Conservation (phyloP, 1,140 invertebrate species). For the Sipha flava region DNA sequence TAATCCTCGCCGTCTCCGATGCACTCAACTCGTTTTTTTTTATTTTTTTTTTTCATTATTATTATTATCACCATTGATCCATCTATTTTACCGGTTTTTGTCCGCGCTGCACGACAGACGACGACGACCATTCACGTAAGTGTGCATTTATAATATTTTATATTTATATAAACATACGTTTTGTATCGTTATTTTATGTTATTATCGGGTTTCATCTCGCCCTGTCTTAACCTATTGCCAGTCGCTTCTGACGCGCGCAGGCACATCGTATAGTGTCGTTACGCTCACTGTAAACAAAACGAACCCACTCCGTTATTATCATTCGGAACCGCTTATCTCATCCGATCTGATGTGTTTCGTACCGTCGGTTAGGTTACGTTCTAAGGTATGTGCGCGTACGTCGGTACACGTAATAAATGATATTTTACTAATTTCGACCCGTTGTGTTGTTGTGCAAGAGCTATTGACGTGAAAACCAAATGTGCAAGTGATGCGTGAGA, state of each 20-base stretch:
- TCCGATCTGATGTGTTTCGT: background rate
- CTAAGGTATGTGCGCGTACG: too few species aligned
- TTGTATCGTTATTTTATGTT: background rate
- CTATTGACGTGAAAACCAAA: too few species aligned
- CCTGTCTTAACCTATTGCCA: background rate
- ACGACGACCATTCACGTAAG: background rate
- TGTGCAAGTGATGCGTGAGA: too few species aligned
- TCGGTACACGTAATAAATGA: too few species aligned
- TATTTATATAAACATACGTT: background rate
- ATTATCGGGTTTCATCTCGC: background rate
- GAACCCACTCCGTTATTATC: background rate
- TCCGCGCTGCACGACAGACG: background rate
- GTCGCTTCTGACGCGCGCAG: background rate
- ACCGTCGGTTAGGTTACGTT: too few species aligned
- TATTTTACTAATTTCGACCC: too few species aligned
- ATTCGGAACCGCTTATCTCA: background rate
- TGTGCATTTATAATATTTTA: too few species aligned
- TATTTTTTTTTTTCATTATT: background rate
- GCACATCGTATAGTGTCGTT: too few species aligned
- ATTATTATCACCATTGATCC: slow-evolving; percentile 5
- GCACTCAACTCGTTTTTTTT: background rate
- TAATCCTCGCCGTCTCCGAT: background rate
- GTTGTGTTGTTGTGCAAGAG: too few species aligned
- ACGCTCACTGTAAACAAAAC: slow-evolving; percentile 2
- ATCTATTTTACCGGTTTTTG: slow-evolving; percentile 14